Evolutionary conservation across 2,797 vertebrate species (phyloP), one percentile per base, ranked within the genome.

Genomic region (Oreonectes daqikongensis): DNA sequence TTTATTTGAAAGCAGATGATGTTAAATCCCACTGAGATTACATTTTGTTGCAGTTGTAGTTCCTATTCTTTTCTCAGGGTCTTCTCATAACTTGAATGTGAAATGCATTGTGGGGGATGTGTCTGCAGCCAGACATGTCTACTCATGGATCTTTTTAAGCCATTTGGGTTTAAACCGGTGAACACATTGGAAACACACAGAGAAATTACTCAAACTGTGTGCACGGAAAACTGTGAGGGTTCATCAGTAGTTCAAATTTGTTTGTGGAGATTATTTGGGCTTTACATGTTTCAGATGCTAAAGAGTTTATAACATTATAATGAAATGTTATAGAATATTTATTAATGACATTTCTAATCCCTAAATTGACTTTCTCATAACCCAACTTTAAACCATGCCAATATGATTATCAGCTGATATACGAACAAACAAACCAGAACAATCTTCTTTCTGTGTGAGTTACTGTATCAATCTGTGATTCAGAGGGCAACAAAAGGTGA

Each of bases 91-190:
- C 55, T 5, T 3, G 2, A 59, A 60, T 60, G 64, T 46, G 63
- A 75, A 57, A 67, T 57, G 50, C 26, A 65, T 82, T 69, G 79
- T 35, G 35, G 8, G 35, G 35, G 1, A 35, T 35, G 8, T 73
- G 82, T 84, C 76, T 85, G 83, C 75, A 48, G 1, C 30, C 79
- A 82, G 61, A 75, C 38, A 26, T 28, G 24, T 73, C 44, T n/a
- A 32, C 28, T 26, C 35, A 20, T 18, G 26, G 11, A 71, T 71
- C 59, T 28, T 59, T 26, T 26, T 24, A 55, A 84, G 78, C 75
- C 84, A 86, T 88, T 89, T 84, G 87, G 66, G 83, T 83, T 82
- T 57, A 71, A 77, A 59, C 53, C 69, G 53, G 7, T 18, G 22
- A 30, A 30, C 48, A 44, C 24, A 74, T 32, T 63, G 9, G 12